Base-by-base conservation (phyloP, 2,797 vertebrate species). In the Champsocephalus esox region DNA sequence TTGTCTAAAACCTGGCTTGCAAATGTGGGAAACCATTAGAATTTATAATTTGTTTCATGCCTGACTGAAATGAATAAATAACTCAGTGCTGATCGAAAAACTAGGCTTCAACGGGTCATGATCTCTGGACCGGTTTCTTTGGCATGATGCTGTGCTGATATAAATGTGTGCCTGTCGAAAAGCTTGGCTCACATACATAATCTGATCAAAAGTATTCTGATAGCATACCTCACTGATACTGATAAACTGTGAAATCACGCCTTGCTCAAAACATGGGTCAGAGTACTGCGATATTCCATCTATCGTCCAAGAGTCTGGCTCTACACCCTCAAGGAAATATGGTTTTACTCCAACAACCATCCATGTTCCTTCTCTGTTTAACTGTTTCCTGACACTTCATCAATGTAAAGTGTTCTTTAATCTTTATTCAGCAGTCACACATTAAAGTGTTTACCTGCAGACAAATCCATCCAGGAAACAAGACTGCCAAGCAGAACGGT, bases 181-280 rank as follows among this genome's bases (percentile, higher is more conserved):
- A 13, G 55, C 21, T 56, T 69, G 51, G 50, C 73, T 82, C 65
- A n/a, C 48, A 45, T 43, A 61, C 58, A 52, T 24, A 67, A 34
- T 55, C 62, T 67, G 69, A 77, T 65, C 49, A 66, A 16, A 59
- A 59, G 69, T 58, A 55, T 51, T 19, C 67, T 73, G 65, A 76
- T 61, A 63, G 19, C 70, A 65, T 34, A 79, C n/a, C 28, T 77
- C 64, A 66, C 64, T 65, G 52, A 67, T 28, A 64, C n/a, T 83
- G 69, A 79, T 73, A 41, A 12, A 61, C 56, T 65, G 70, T 76
- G 64, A 82, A 82, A 74, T 84, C 73, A 68, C 19, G 66, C 54
- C 67, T 28, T 8, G 51, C 45, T 71, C 57, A 52, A 61, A 81
- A 72, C 75, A 59, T 68, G 61, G 61, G 43, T 77, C 46, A 58